Evolutionary conservation across 1,140 invertebrate genomes (phyloP).

Genomic region (Hyposmocoma kahamanoa): DNA sequence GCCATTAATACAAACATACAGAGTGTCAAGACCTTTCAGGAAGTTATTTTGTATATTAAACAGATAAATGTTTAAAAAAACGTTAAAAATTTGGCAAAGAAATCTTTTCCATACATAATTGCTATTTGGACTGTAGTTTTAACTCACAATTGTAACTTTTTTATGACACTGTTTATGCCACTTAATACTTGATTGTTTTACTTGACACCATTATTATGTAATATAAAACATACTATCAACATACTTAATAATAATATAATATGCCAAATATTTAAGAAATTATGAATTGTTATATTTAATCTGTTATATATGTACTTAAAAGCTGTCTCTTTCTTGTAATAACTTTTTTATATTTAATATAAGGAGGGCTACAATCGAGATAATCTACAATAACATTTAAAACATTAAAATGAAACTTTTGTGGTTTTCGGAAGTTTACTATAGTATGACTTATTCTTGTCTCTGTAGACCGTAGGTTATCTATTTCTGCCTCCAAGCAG

Average conservation of each 20-base stretch:
- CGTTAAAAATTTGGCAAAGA: not conserved
- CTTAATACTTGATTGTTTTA: not conserved
- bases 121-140: too few relatives aligned
- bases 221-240: not conserved
- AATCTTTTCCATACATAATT: not conserved
- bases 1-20: too few relatives aligned
- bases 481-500: too few relatives aligned
- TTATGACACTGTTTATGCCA: too few relatives aligned
- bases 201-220: not conserved
- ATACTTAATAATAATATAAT: not conserved
- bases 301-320: slow-evolving; percentile 9
- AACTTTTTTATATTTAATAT: not conserved
- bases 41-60: too few relatives aligned
- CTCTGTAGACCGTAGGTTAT: not conserved
- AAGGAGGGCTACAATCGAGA: not conserved
- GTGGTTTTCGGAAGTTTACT: not conserved
- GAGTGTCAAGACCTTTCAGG: too few relatives aligned
- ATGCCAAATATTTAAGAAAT: slow-evolving; percentile 10
- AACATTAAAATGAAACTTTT: not conserved
- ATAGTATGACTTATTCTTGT: not conserved
- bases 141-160: too few relatives aligned
- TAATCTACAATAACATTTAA: not conserved
- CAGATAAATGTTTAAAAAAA: too few relatives aligned
- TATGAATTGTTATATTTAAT: slow-evolving; percentile 7
- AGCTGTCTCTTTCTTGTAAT: slow-evolving; percentile 7